These are phyloP conservation scores for Trissoscelio sp. DNA, from an alignment of 2,888 invertebrate genomes.

Conservation along the genomic window DNA sequence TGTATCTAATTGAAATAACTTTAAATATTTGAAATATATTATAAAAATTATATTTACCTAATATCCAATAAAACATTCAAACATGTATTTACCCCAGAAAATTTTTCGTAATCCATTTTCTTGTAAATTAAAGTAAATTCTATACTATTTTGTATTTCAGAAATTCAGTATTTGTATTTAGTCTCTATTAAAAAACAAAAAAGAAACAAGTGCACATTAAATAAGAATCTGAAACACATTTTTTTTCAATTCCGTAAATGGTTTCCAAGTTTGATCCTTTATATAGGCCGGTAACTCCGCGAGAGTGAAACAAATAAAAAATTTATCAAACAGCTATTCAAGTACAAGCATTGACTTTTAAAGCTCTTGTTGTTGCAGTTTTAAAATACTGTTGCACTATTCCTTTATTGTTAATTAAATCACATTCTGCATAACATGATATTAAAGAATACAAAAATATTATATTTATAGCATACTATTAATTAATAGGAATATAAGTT, in stretches of 20 bases:
- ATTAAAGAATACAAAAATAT: too few species aligned
- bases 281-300: background rate
- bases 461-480: too few species aligned
- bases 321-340: conserved; percentile 1
- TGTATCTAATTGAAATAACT: too few species aligned
- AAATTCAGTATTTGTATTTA: background rate
- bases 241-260: background rate
- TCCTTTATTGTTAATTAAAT: background rate
- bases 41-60: background rate
- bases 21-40: too few species aligned
- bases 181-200: background rate
- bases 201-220: background rate
- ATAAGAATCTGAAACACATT: conserved; percentile 2
- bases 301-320: conserved; percentile 6
- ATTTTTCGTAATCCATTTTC: background rate
- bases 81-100: background rate
- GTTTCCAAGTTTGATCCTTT: conserved; percentile 3
- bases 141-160: too few species aligned
- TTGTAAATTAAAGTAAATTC: background rate
- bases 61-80: background rate
- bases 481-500: too few species aligned
- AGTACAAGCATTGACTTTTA: background rate
- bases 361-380: background rate
- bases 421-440: too few species aligned
- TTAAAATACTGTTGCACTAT: background rate